Base-by-base conservation (phyloP, 1,140 invertebrate genomes). In the Anadara kagoshimensis region DNA sequence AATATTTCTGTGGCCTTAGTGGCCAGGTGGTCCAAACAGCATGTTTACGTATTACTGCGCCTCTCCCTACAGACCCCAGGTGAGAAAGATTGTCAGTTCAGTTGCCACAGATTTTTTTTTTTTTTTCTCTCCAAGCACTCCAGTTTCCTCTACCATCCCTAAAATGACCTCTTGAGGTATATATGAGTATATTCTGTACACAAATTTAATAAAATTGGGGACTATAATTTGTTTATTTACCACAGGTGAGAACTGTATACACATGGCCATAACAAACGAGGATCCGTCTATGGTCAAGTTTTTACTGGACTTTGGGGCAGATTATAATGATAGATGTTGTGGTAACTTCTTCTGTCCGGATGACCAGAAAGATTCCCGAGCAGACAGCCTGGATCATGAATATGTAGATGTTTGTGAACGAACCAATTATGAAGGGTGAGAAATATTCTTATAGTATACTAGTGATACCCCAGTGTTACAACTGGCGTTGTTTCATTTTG, bases 201-300 rank as follows among this genome's bases (percentile, higher is more conserved):
- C n/a, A n/a, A n/a, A n/a, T n/a, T n/a, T n/a, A n/a, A n/a, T n/a
- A n/a, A n/a, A n/a, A n/a, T n/a, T n/a, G n/a, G n/a, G n/a, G n/a
- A n/a, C n/a, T 36, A 36, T 36, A 3, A 3, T 36, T 36, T 3
- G 2, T 3, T 36, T 3, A 36, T 36, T 29, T 29, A 54, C 56
- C 79, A 22, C 62, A 90, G 89, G 89, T 22, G 89, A 90, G 69
- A 85, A 81, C 66, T 79, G 83, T 0, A 91, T 99, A 0, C 98
- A 99, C 82, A 97, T 99, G 87, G 96, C 97, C 0, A 98, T 99
- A 79, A 97, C 98, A 0, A 99, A 99, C 88, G 98, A 99, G 86
- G 98, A 99, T 88, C 96, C 97, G 0, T 93, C 95, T 0, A 97
- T 99, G 96, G 97, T 98, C 0, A 98, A 98, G 89, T 98, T 95